Percentiles rank a stretch among this genome's conserved stretches.
phyloP scores from a whole-genome alignment of 1,140 invertebrate species.

The Ceratina japonica region DNA sequence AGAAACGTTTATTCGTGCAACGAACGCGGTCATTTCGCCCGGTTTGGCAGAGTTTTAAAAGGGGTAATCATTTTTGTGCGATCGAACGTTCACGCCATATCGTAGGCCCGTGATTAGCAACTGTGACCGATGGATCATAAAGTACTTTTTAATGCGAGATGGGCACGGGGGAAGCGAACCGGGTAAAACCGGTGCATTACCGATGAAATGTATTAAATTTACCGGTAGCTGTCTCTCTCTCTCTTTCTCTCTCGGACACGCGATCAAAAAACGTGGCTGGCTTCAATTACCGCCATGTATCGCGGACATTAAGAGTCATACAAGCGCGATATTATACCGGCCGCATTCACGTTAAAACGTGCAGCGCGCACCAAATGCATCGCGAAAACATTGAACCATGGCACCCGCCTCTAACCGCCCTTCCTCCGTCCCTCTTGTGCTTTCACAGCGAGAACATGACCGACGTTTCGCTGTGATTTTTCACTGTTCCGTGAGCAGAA shows the following conservation, averaged over 20 bases:
- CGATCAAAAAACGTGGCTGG: constrained; percentile 23
- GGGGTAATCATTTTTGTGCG: constrained; percentile 31
- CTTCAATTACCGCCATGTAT: constrained; percentile 42
- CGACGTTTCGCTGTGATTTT: constrained; percentile 26
- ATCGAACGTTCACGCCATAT: not conserved
- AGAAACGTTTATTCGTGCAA: not conserved
- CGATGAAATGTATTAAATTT: constrained; percentile 40
- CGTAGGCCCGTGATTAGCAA: constrained; percentile 28
- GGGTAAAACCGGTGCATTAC: constrained; percentile 30
- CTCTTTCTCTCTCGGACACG: no score
- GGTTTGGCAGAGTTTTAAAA: constrained; percentile 12
- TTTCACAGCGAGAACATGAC: no score
- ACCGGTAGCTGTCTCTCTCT: not conserved
- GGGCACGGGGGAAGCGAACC: not conserved
- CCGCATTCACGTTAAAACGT: constrained; percentile 23
- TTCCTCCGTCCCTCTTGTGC: no score
- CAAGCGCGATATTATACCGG: constrained; percentile 29
- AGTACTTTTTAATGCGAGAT: constrained; percentile 39
- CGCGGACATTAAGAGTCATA: constrained; percentile 41
- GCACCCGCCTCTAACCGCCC: constrained; percentile 2
- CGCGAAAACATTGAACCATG: constrained; percentile 3
- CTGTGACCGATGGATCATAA: constrained; percentile 41
- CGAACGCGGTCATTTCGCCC: constrained; percentile 6
- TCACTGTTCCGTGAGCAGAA: constrained; percentile 26
- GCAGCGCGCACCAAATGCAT: constrained; percentile 28